Evolutionary conservation across 2,113 vertebrate genomes (phyloP), one percentile per base, ranked within the genome.

Genomic region (Callipepla squamata): DNA sequence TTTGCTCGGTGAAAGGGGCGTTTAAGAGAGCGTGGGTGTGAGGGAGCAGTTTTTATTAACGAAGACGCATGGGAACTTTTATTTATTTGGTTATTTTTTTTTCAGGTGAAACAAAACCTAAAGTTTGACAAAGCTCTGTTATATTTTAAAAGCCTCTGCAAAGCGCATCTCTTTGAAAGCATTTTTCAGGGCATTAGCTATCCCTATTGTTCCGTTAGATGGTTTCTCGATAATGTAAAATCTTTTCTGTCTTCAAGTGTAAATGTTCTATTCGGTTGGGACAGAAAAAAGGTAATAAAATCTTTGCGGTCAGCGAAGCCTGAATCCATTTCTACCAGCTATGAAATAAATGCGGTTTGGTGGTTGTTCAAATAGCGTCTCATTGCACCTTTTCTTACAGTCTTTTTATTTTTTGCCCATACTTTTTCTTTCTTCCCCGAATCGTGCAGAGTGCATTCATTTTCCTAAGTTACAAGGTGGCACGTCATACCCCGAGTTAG

Each of bases 91-190:
- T 48, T 42, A 57, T 84, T 74, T 74, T 82, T 82, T 73, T 79
- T 44, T 38, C 42, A 21, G 4, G 8, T 62, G 91, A 95, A 96
- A 94, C 91, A 93, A 95, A 94, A 76, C 48, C 38, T 87, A 1
- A 94, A 87, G 87, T 91, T 92, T 85, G 81, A 69, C 78, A 72
- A 72, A 74, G 55, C 50, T 87, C 81, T 94, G 73, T 63, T 81
- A 88, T 93, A 90, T 90, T 77, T 55, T 55, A 80, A 34, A 90
- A 83, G 93, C 87, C 59, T 87, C 80, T 77, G 75, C 76, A 90
- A 89, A 87, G 93, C 61, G 74, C 45, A 90, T 30, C 34, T 88
- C 76, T 95, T 94, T 75, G 91, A 93, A 93, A 59, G 75, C 45
- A 90, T 57, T 51, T 80, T 93, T 74, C 59, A 80, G 55, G 15